These are phyloP conservation scores for Telmatochromis sp. DNA, from an alignment of 2,113 vertebrate species.

Conservation along the genomic window DNA sequence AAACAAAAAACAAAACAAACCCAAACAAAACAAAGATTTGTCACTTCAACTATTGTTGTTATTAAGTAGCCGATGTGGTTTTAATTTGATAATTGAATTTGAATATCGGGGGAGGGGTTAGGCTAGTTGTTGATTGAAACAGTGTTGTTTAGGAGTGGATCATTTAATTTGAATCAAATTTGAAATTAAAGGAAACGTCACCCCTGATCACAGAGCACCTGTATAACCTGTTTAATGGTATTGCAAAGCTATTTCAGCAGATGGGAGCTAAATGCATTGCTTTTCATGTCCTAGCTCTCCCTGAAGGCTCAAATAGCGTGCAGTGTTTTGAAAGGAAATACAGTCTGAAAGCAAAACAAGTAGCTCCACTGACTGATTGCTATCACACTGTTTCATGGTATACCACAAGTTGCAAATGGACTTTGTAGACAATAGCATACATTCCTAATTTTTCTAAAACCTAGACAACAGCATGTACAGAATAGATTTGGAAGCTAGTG, in stretches of 20 bases:
- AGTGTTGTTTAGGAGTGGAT: constrained; percentile 28
- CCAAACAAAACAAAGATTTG: neutral
- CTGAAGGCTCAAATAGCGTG: constrained; percentile 54
- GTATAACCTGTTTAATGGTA: constrained; percentile 46
- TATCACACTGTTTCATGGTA: constrained; percentile 32
- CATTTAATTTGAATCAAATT: constrained; percentile 40
- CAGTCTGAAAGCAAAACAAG: constrained; percentile 40
- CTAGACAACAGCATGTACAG: constrained; percentile 56
- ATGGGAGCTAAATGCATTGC: constrained; percentile 58
- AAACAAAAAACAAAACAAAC: neutral
- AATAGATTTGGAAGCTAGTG: constrained; percentile 53
- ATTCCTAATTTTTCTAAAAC: constrained; percentile 64
- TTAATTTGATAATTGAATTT: constrained; percentile 37
- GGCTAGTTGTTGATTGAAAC: constrained; percentile 50
- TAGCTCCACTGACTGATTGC: constrained; percentile 41
- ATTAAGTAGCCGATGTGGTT: constrained; percentile 31
- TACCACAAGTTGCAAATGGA: constrained; percentile 59
- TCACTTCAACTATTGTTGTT: constrained; percentile 45
- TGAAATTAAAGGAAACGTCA: constrained; percentile 47
- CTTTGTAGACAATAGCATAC: constrained; percentile 60
- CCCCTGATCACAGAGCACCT: constrained; percentile 26
- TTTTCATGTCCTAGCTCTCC: constrained; percentile 48
- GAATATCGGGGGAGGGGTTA: neutral
- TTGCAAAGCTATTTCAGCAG: constrained; percentile 58
- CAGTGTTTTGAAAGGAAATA: constrained; percentile 50